A percentile compares a stretch with the other conserved stretches of the same genome.
phyloP scores from a whole-genome alignment of 2,888 invertebrate genomes.

The Thymelicus sylvestris region DNA sequence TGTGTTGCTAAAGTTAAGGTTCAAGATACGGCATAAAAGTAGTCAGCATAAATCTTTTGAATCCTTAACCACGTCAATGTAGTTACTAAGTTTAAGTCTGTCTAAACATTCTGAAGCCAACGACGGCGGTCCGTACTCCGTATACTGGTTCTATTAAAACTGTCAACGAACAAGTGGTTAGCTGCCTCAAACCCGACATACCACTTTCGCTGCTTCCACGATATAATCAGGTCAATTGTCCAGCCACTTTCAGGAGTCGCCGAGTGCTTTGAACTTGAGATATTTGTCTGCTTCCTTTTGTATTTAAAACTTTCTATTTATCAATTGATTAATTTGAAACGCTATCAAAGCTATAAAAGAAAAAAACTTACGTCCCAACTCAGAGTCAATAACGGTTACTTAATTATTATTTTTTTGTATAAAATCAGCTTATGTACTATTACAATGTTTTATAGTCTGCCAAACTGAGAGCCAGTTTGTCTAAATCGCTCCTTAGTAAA shows the following conservation, averaged over 20 bases:
- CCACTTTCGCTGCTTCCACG: conserved; percentile 45
- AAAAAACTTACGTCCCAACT: too few species aligned
- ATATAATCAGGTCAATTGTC: conserved; percentile 41
- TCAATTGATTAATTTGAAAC: conserved; percentile 1
- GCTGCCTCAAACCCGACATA: conserved; percentile 39
- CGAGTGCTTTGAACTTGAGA: conserved; percentile 36
- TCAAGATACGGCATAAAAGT: background rate
- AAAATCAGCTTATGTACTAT: too few species aligned
- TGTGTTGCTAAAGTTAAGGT: background rate
- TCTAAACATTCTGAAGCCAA: conserved; percentile 12
- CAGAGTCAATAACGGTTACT: too few species aligned
- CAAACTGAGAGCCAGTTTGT: too few species aligned
- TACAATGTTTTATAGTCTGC: too few species aligned
- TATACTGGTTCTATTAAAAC: conserved; percentile 26
- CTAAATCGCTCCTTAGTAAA: too few species aligned
- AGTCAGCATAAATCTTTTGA: background rate
- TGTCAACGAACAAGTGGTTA: conserved; percentile 10
- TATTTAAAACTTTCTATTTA: conserved; percentile 24
- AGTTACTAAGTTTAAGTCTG: conserved; percentile 4
- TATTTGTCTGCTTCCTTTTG: conserved; percentile 21
- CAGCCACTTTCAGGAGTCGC: conserved; percentile 35
- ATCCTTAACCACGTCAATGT: background rate
- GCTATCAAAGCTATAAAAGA: background rate
- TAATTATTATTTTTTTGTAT: too few species aligned
- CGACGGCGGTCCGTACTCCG: background rate